Evolutionary conservation across 2,888 invertebrate genomes (phyloP).

Genomic region (Eurytoma californica): DNA sequence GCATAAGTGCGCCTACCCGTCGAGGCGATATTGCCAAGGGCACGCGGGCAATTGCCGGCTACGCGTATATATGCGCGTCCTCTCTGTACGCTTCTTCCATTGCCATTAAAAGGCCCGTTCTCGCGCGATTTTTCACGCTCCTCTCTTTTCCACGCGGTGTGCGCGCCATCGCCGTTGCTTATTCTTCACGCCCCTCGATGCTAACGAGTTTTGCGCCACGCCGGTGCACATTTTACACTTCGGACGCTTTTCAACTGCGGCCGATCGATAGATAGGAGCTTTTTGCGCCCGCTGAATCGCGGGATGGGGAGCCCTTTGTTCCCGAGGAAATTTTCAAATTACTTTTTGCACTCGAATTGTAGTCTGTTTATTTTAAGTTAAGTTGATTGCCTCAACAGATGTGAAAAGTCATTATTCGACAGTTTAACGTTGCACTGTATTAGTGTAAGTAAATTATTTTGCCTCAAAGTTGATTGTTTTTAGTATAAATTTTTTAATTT

Average conservation of each 20-base stretch:
- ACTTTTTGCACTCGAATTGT: too few relatives aligned
- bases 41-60: neutral
- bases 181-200: conserved; percentile 9
- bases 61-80: neutral
- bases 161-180: neutral
- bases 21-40: conserved; percentile 31
- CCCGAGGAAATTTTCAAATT: too few relatives aligned
- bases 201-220: conserved; percentile 20
- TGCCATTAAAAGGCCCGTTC: conserved; percentile 13
- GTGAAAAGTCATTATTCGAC: too few relatives aligned
- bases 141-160: neutral
- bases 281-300: neutral
- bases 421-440: too few relatives aligned
- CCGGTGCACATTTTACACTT: neutral
- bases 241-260: neutral
- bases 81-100: neutral
- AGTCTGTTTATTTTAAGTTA: too few relatives aligned
- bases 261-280: neutral
- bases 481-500: too few relatives aligned
- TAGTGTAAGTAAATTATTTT: too few relatives aligned
- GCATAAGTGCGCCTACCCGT: conserved; percentile 13
- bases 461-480: too few relatives aligned
- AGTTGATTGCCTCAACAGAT: too few relatives aligned
- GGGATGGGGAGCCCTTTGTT: too few relatives aligned
- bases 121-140: conserved; percentile 37